These are phyloP conservation scores for Amblyteles armatorius DNA, from an alignment of 2,888 invertebrate genomes.

Conservation along the genomic window DNA sequence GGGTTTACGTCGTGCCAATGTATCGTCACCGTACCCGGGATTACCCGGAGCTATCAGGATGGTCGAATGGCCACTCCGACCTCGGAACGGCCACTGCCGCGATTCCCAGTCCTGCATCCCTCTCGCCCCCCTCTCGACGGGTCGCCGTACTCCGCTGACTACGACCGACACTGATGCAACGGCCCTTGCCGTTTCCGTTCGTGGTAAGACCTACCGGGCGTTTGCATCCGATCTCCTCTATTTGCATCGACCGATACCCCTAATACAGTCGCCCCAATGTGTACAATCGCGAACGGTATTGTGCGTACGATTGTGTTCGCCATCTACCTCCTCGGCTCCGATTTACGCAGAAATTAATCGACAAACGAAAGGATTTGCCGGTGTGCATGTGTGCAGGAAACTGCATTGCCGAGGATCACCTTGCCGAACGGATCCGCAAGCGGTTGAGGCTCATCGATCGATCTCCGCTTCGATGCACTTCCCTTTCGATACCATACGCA, in stretches of 20 bases:
- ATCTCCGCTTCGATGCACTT: constrained; percentile 29
- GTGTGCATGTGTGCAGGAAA: background rate
- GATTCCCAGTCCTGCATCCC: constrained; percentile 40
- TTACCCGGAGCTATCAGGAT: constrained; percentile 69
- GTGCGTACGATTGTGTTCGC: constrained; percentile 33
- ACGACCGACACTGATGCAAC: constrained; percentile 42
- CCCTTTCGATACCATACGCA: constrained; percentile 7
- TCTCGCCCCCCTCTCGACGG: constrained; percentile 5
- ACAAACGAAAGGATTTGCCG: constrained; percentile 45
- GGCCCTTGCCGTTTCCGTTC: constrained; percentile 45
- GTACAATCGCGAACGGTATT: constrained; percentile 8
- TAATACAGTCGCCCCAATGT: constrained; percentile 53
- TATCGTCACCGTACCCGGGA: constrained; percentile 69
- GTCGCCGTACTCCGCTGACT: constrained; percentile 26
- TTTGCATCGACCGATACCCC: constrained; percentile 61
- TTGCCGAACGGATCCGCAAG: background rate
- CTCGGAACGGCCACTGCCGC: constrained; percentile 61
- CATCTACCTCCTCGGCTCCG: constrained; percentile 26
- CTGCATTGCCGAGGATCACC: background rate
- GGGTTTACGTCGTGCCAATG: constrained; percentile 67
- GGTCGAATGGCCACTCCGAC: constrained; percentile 67
- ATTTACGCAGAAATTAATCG: constrained; percentile 56
- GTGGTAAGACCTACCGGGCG: constrained; percentile 64
- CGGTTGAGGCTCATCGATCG: constrained; percentile 27
- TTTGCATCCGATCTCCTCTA: constrained; percentile 67